phyloP scores from a whole-genome alignment of 2,113 vertebrate genomes.

The Trogon surrucura region DNA sequence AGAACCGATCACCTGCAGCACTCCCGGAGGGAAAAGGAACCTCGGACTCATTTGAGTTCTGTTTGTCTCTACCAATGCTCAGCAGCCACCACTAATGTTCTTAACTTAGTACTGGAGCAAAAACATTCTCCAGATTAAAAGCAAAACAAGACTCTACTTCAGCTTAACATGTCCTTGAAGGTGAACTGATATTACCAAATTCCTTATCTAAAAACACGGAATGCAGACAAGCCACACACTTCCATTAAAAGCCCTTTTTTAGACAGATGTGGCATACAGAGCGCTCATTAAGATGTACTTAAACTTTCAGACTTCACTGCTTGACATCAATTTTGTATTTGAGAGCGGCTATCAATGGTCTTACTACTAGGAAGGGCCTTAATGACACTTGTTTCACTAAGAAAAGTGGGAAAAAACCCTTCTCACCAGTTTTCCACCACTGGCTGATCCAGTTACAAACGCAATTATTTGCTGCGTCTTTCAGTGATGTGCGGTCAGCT shows the following conservation, averaged over 20 bases:
- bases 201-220: neutral
- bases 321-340: neutral
- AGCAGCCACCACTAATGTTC: neutral
- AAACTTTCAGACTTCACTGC: neutral
- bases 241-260: neutral
- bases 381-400: neutral
- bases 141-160: neutral
- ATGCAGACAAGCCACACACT: neutral
- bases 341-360: accelerated
- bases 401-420: neutral
- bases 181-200: neutral
- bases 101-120: neutral
- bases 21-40: neutral
- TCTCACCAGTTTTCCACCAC: neutral
- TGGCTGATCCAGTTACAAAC: neutral
- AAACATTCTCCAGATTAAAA: neutral
- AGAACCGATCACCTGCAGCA: neutral
- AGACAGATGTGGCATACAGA: neutral
- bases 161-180: neutral
- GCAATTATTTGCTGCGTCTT: neutral
- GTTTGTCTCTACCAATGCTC: neutral
- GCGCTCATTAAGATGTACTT: neutral
- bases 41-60: neutral
- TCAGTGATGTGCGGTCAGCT: neutral
- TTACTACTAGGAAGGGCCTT: neutral